Evolutionary conservation across 2,113 vertebrate genomes (phyloP), one percentile per base, ranked within the genome.

Genomic region (human): DNA sequence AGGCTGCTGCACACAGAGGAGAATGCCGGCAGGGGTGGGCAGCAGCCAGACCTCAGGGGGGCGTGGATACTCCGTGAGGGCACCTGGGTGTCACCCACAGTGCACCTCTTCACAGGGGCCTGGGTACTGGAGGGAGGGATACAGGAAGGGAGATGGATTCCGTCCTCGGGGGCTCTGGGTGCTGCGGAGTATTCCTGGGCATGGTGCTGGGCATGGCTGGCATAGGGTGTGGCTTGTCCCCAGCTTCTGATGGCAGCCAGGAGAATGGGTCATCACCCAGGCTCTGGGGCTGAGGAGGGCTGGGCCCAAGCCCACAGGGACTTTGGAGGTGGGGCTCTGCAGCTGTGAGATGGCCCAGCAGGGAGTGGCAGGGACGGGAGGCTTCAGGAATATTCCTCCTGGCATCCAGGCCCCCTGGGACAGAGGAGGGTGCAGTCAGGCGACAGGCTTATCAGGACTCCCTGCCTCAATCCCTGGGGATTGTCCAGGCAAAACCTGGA

Each of bases 121-220:
- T n/a, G 86, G n/a, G 86, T 20, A 35, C 68, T 40, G 18, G 57
- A 40, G 8, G 6, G 3, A 35, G 20, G 20, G 9, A 8, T 20
- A 1, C 7, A 59, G 64, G 75, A 52, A 3, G 52, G 32, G 59
- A 57, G 14, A 23, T 6, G n/a, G 13, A 3, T 1, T 4, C 1
- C 0, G 5, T 27, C 22, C 23, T 30, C 64, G 2, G 4, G 3
- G 14, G 13, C 14, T 45, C 50, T 18, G 0, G 4, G 20, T 3
- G 48, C 50, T 9, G 6, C 43, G 57, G 20, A 35, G 73, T 10
- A 1, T 40, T 7, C 2, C 0, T 1, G 30, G 23, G 11, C 23
- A 14, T 14, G 55, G 35, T 5, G 5, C 64, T 57, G 70, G 78
- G 48, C 48, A 4, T n/a, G 32, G 4, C 52, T 25, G 0, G 72